Conservation (phyloP, 1,140 invertebrate genomes). For the Zaprionus taronus region DNA sequence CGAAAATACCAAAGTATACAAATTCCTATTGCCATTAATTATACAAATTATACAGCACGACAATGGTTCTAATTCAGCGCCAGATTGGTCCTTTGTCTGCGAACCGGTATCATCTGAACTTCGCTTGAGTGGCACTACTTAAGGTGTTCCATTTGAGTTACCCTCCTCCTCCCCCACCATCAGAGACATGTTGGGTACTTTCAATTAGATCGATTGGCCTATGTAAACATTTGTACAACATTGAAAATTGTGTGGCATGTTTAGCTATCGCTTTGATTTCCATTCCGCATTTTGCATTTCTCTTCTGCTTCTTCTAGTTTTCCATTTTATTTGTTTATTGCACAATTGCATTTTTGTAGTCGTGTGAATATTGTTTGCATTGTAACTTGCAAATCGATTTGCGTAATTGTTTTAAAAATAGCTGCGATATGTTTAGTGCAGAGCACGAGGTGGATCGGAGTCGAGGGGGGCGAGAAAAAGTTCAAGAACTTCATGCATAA, state of each 20-base stretch:
- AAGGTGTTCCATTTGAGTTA: background rate
- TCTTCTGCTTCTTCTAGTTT: background rate
- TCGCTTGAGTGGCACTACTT: slow-evolving; percentile 2
- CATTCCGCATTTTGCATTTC: background rate
- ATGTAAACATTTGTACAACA: slow-evolving; percentile 24
- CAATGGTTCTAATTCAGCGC: slow-evolving; percentile 11
- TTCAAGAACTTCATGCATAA: slow-evolving; percentile 45
- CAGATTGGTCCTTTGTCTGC: slow-evolving; percentile 27
- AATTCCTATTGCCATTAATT: slow-evolving; percentile 18
- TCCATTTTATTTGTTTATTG: background rate
- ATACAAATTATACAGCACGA: slow-evolving; percentile 7
- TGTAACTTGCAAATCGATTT: slow-evolving; percentile 31
- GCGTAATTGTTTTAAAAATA: slow-evolving; percentile 32
- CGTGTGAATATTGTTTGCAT: background rate
- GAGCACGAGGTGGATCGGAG: background rate
- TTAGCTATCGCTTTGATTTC: slow-evolving; percentile 40
- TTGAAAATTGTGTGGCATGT: slow-evolving; percentile 39
- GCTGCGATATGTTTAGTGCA: slow-evolving; percentile 9
- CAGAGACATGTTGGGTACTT: background rate
- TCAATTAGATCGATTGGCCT: slow-evolving; percentile 23
- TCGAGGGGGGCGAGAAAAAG: slow-evolving; percentile 38
- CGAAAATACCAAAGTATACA: slow-evolving; percentile 11
- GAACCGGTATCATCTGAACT: slow-evolving; percentile 12
- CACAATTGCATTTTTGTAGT: slow-evolving; percentile 5
- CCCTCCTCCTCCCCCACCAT: background rate